Evolutionary conservation across 2,113 vertebrate species (phyloP).

Genomic region (Neomonachus schauinslandi): DNA sequence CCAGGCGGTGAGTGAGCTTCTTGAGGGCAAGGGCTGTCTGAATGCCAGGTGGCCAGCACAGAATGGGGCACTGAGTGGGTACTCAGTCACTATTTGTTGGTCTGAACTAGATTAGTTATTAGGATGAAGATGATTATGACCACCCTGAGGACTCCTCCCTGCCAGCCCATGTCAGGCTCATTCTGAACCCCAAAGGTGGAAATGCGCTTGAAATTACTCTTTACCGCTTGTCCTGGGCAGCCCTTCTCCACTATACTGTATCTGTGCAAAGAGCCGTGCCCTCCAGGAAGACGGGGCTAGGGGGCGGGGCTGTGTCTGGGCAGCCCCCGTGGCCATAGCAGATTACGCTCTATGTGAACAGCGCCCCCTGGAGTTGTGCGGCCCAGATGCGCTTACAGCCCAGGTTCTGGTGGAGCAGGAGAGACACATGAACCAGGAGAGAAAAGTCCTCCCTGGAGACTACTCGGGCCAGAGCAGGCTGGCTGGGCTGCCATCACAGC

Average conservation of each 20-base stretch:
- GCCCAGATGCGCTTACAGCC: not conserved
- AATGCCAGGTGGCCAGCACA: rapidly evolving
- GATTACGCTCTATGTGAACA: not conserved
- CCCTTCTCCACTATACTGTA: not conserved
- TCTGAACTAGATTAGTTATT: not conserved
- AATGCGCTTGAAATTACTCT: not conserved
- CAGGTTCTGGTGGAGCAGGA: not conserved
- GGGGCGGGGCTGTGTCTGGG: not conserved
- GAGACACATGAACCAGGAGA: not conserved
- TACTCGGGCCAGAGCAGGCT: not conserved
- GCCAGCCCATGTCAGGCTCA: not conserved
- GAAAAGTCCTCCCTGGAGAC: not conserved
- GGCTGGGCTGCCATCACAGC: too few species aligned
- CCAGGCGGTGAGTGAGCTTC: too few species aligned
- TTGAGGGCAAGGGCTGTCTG: not conserved
- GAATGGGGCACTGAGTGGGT: rapidly evolving
- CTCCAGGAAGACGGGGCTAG: not conserved
- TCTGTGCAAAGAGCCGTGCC: not conserved
- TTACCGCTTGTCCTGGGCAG: not conserved
- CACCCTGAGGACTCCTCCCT: not conserved
- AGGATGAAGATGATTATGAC: not conserved
- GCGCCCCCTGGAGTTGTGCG: not conserved
- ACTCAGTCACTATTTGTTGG: not conserved
- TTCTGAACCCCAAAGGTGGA: not conserved
- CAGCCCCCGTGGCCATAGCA: not conserved